Evolutionary conservation across 2,113 vertebrate species (phyloP).

Genomic region (Bothrops jararaca): DNA sequence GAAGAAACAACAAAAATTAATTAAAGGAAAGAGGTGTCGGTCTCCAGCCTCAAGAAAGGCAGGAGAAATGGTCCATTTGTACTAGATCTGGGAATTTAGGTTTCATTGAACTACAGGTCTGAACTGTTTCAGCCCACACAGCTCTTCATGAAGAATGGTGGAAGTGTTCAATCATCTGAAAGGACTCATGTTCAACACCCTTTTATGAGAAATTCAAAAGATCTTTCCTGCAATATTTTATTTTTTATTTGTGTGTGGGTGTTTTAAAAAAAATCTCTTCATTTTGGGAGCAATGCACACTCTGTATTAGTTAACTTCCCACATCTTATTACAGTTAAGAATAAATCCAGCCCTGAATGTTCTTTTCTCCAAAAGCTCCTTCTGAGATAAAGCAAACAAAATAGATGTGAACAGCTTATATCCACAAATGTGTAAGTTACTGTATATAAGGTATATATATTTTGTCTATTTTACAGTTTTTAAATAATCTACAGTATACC

Average conservation of each 20-base stretch:
- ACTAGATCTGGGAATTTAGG: not conserved
- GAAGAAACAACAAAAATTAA: not conserved
- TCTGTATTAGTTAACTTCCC: not conserved
- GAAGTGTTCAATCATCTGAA: not conserved
- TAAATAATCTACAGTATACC: not conserved
- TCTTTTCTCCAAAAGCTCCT: not conserved
- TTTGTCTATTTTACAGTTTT: not conserved
- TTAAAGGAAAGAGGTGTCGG: not conserved
- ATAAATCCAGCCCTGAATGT: not conserved
- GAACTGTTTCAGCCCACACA: not conserved
- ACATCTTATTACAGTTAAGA: not conserved
- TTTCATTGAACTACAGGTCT: not conserved
- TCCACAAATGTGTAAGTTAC: not conserved
- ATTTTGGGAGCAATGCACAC: not conserved
- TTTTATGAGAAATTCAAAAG: not conserved
- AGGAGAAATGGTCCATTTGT: not conserved
- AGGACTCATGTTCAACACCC: not conserved
- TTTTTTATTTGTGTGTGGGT: not conserved
- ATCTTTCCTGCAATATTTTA: not conserved
- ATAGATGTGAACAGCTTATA: not conserved
- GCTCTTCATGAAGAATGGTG: not conserved
- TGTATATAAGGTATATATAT: not conserved
- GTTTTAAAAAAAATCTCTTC: not conserved
- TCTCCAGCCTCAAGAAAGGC: not conserved
- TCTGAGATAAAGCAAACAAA: not conserved